A percentile compares a stretch with the other conserved stretches of the same genome.
Conservation (phyloP, 2,888 invertebrate genomes). For the Phaedon cochleariae region DNA sequence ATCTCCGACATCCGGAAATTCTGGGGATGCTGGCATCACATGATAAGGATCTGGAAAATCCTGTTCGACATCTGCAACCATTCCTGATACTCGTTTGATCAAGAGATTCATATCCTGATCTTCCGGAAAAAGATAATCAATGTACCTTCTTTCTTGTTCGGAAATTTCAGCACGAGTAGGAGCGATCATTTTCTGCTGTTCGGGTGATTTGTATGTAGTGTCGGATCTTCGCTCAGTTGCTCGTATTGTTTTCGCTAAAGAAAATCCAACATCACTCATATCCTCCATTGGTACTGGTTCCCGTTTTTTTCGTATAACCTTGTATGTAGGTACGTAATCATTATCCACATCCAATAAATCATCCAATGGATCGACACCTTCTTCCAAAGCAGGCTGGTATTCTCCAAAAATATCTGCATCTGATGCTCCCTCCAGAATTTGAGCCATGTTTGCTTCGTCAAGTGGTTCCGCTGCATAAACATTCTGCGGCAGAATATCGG, state of each 20-base stretch:
- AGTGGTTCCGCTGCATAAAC: neutral
- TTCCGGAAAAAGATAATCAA: slow-evolving; percentile 25
- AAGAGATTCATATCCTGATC: slow-evolving; percentile 22
- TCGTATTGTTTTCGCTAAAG: neutral
- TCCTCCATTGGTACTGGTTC: too few species aligned
- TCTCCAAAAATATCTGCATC: neutral
- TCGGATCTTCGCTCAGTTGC: neutral
- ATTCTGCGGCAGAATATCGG: slow-evolving; percentile 1
- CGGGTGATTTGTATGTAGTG: neutral
- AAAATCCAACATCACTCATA: neutral
- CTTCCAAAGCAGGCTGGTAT: neutral
- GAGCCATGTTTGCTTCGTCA: neutral
- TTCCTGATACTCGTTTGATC: slow-evolving; percentile 18
- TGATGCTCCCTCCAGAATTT: neutral
- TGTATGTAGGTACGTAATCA: neutral
- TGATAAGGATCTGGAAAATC: slow-evolving; percentile 20
- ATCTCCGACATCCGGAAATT: neutral
- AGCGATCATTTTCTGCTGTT: neutral
- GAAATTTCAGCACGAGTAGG: neutral
- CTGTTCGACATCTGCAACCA: slow-evolving; percentile 21
- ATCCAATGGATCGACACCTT: neutral
- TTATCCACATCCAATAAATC: neutral
- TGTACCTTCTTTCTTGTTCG: slow-evolving; percentile 7
- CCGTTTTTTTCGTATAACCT: neutral
- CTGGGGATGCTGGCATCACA: neutral